These are phyloP conservation scores for Indicator indicator DNA, from an alignment of 2,113 vertebrate species.

Conservation along the genomic window DNA sequence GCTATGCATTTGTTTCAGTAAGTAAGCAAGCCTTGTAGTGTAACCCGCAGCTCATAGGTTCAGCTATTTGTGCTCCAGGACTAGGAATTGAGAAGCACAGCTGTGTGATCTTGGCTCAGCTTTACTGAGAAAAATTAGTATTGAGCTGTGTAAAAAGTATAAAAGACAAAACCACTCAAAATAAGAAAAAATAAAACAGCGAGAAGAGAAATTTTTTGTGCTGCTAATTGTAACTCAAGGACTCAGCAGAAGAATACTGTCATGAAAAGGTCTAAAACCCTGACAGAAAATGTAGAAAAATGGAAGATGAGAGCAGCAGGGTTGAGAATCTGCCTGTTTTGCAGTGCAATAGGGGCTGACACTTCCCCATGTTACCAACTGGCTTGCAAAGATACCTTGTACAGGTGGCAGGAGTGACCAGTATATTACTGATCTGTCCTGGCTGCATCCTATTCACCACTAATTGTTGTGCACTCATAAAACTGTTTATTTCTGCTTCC, in stretches of 20 bases:
- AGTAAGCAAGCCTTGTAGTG: conserved; percentile 1
- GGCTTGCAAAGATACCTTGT: not conserved
- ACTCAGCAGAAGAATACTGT: not conserved
- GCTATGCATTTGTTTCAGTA: not conserved
- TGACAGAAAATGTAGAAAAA: not conserved
- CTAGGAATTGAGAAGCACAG: not conserved
- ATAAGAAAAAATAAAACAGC: not conserved
- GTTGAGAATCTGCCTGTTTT: not conserved
- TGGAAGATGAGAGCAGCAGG: not conserved
- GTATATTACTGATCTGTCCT: not conserved
- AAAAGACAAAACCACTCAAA: not conserved
- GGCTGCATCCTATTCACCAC: not conserved
- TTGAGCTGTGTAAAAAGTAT: not conserved
- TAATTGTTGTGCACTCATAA: not conserved
- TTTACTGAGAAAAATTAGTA: not conserved
- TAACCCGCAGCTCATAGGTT: not conserved
- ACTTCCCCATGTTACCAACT: not conserved
- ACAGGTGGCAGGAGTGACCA: fast-evolving
- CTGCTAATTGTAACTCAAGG: not conserved
- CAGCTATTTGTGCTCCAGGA: conserved; percentile 11
- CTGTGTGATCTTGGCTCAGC: conserved; percentile 30
- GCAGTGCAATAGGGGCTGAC: not conserved
- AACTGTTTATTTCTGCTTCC: not conserved
- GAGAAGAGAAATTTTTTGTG: not conserved
- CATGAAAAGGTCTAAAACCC: not conserved